phyloP scores from a whole-genome alignment of 2,888 invertebrate species.

The Dermolepida albohirtum region DNA sequence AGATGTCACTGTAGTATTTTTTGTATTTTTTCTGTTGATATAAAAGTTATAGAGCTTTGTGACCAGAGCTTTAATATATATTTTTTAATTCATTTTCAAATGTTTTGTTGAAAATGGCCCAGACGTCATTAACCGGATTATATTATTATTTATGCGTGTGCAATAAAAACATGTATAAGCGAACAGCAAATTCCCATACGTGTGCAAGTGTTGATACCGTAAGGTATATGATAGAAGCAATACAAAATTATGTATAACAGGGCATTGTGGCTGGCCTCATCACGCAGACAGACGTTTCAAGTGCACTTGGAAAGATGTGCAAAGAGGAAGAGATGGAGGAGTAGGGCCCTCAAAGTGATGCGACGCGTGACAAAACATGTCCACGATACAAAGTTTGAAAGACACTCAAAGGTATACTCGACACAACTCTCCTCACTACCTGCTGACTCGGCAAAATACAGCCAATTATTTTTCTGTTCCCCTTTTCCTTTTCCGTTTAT shows the following conservation, averaged over 20 bases:
- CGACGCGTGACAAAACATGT: conserved; percentile 60
- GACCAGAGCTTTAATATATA: too few relatives aligned
- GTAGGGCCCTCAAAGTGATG: conserved; percentile 57
- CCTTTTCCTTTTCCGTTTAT: conserved; percentile 33
- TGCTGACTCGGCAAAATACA: conserved; percentile 53
- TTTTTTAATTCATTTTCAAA: too few relatives aligned
- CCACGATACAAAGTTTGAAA: conserved; percentile 56
- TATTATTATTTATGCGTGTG: neutral
- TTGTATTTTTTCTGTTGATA: too few relatives aligned
- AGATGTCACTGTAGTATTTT: too few relatives aligned
- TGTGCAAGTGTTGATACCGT: conserved; percentile 21
- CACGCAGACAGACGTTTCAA: conserved; percentile 55
- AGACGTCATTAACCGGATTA: too few relatives aligned
- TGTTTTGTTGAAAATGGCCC: too few relatives aligned
- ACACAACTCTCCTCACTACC: conserved; percentile 46
- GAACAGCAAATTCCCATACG: conserved; percentile 13
- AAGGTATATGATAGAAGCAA: conserved; percentile 44
- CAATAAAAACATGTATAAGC: neutral
- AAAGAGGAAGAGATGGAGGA: conserved; percentile 49
- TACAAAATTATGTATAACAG: conserved; percentile 44
- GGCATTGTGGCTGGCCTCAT: conserved; percentile 58
- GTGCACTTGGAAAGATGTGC: conserved; percentile 57
- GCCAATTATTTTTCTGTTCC: conserved; percentile 55
- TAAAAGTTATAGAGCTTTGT: too few relatives aligned
- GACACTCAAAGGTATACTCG: conserved; percentile 49